Conservation (phyloP, 2,113 vertebrate species). For the Tyrannus savana region DNA sequence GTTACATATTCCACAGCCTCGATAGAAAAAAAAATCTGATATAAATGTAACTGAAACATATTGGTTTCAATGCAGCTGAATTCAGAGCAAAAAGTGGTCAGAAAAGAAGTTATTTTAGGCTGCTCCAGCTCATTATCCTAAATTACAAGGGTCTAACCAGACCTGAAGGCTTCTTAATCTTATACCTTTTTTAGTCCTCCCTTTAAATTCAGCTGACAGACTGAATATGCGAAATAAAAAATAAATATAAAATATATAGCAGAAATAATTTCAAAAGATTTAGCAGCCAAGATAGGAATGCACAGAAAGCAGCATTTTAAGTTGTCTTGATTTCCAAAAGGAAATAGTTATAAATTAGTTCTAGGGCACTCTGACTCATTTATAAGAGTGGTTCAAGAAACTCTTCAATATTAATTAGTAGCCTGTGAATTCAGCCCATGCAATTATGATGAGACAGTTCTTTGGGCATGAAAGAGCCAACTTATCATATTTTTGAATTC, state of each 20-base stretch:
- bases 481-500: conserved; percentile 83
- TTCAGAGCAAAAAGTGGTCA: neutral
- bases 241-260: neutral
- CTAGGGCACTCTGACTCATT: conserved; percentile 54
- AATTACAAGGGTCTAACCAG: neutral
- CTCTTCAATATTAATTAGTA: conserved; percentile 81
- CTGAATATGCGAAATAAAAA: conserved; percentile 17
- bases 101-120: neutral
- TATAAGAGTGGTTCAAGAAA: conserved; percentile 65
- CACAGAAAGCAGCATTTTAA: conserved; percentile 57
- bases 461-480: conserved; percentile 76
- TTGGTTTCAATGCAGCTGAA: neutral
- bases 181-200: neutral
- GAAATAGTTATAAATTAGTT: conserved; percentile 70
- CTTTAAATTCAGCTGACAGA: conserved; percentile 3
- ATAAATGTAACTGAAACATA: neutral
- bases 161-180: neutral
- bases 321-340: conserved; percentile 69
- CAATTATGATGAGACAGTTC: conserved; percentile 77
- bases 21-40: neutral
- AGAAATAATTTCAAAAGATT: conserved; percentile 47
- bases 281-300: neutral
- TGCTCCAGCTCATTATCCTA: neutral
- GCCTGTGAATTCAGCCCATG: conserved; percentile 70
- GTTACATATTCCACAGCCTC: neutral